phyloP scores from a whole-genome alignment of 2,113 vertebrate species.

The Penelope pileata region DNA sequence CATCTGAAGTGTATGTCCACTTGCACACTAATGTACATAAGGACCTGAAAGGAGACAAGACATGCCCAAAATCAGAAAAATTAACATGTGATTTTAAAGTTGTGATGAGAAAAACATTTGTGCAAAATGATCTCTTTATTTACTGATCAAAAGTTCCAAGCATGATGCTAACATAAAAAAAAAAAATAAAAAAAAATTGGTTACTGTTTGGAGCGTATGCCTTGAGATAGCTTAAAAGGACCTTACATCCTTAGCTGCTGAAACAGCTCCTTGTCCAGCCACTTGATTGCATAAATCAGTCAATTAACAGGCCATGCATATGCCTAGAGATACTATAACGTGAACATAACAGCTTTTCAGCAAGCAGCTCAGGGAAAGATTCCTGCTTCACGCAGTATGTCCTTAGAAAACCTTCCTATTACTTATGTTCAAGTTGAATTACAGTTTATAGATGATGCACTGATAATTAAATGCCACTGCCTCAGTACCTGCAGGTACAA shows the following conservation, averaged over 20 bases:
- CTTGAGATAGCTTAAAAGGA: slow-evolving; percentile 28
- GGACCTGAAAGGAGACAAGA: slow-evolving; percentile 79
- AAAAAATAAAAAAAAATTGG: not conserved
- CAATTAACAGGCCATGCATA: not conserved
- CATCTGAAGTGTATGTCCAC: slow-evolving; percentile 90
- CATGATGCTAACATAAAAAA: not conserved
- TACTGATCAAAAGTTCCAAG: not conserved
- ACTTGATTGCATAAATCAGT: slow-evolving; percentile 25
- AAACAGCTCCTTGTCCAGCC: not conserved
- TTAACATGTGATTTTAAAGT: not conserved
- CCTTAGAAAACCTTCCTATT: not conserved
- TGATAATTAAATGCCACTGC: not conserved
- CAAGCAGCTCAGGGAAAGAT: not conserved
- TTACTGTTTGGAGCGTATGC: not conserved
- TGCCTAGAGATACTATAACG: not conserved
- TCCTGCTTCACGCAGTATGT: not conserved
- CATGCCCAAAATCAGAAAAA: not conserved
- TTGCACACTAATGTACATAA: slow-evolving; percentile 95
- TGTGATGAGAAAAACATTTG: not conserved
- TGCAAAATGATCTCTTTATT: not conserved
- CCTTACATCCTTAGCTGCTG: slow-evolving; percentile 27
- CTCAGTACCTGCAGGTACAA: not conserved
- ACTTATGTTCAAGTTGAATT: not conserved
- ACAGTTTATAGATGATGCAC: not conserved
- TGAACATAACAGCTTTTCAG: not conserved